These are phyloP conservation scores for Mayetiola destructor DNA, from an alignment of 2,888 invertebrate species.

Conservation along the genomic window DNA sequence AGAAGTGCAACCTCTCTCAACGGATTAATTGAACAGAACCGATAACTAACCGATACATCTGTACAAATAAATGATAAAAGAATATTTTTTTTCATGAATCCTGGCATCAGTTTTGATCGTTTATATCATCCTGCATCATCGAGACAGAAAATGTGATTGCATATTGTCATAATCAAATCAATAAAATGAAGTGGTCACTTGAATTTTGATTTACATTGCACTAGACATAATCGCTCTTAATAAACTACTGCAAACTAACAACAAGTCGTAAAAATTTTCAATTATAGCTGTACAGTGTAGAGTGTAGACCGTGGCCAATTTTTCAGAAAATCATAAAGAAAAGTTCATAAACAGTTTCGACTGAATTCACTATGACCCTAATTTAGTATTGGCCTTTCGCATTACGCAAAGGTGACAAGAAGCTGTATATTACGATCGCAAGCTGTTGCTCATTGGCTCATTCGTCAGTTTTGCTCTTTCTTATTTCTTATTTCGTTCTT, in stretches of 20 bases:
- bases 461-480: neutral
- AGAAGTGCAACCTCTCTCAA: too few relatives aligned
- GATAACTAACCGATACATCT: neutral
- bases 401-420: too few relatives aligned
- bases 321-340: too few relatives aligned
- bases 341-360: neutral
- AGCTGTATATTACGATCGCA: too few relatives aligned
- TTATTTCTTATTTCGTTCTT: neutral
- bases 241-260: neutral
- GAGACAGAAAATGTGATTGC: neutral
- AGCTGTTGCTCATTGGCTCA: too few relatives aligned
- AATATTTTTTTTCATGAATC: too few relatives aligned
- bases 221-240: neutral
- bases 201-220: neutral
- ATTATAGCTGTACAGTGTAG: too few relatives aligned
- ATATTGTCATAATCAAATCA: neutral
- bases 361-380: neutral
- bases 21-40: conserved; percentile 7
- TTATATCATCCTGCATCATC: too few relatives aligned
- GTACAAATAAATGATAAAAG: too few relatives aligned
- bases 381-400: too few relatives aligned
- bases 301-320: conserved; percentile 1
- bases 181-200: conserved; percentile 1
- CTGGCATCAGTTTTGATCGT: too few relatives aligned
- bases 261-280: neutral